These are phyloP conservation scores for Stegophylla sp. DNA, from an alignment of 2,888 invertebrate species.

Conservation along the genomic window DNA sequence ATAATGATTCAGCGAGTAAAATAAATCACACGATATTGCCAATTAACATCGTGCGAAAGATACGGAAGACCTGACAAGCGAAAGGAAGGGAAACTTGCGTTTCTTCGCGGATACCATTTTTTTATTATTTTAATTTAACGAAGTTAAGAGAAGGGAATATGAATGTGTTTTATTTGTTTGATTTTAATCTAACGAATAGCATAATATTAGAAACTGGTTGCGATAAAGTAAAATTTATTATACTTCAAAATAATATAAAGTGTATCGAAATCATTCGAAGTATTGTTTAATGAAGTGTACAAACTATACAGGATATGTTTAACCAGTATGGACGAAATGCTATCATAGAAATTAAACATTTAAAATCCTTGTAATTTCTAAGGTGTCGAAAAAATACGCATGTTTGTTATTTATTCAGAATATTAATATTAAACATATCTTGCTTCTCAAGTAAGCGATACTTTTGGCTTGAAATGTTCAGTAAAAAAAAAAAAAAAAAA, in stretches of 20 bases:
- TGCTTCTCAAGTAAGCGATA: too few species aligned
- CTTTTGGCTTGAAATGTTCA: too few species aligned
- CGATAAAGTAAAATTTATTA: conserved; percentile 3
- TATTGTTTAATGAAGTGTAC: neutral
- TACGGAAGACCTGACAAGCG: conserved; percentile 51
- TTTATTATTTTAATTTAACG: conserved; percentile 47
- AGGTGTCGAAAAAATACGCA: too few species aligned
- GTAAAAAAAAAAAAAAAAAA: neutral
- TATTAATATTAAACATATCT: too few species aligned
- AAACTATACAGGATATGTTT: neutral
- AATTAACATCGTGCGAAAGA: conserved; percentile 51
- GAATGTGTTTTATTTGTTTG: conserved; percentile 37
- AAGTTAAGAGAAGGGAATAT: conserved; percentile 41
- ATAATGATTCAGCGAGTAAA: neutral
- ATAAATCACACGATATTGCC: conserved; percentile 32
- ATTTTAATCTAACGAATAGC: conserved; percentile 18
- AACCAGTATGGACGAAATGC: neutral
- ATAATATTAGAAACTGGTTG: conserved; percentile 34
- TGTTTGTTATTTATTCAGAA: too few species aligned
- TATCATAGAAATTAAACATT: neutral
- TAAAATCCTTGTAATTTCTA: too few species aligned
- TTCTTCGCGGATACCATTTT: conserved; percentile 29
- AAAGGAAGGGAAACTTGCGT: conserved; percentile 45
- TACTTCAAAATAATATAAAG: neutral
- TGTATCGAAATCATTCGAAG: neutral